Conservation (phyloP, 2,113 vertebrate genomes). For the Nannospalax galili region DNA sequence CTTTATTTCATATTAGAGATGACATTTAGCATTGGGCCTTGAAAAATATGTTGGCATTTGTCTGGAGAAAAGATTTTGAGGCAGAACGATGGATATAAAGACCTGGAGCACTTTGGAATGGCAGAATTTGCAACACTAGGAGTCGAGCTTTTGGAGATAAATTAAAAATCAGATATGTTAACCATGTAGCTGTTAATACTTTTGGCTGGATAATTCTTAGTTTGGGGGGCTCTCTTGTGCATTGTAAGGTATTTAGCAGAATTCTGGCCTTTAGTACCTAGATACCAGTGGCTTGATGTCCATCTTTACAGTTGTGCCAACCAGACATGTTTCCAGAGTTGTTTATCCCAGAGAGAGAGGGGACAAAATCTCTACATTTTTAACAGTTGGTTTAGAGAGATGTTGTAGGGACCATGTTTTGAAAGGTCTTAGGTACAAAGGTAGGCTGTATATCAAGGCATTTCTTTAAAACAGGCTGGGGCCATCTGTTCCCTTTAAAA, state of each 20-base stretch:
- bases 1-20: constrained; percentile 8
- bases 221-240: neutral
- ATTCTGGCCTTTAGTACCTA: neutral
- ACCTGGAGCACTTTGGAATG: neutral
- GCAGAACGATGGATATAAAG: neutral
- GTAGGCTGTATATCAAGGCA: neutral
- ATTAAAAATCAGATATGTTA: neutral
- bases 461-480: constrained; percentile 43
- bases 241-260: neutral
- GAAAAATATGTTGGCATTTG: neutral
- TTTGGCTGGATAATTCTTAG: neutral
- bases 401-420: neutral
- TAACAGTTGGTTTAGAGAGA: constrained; percentile 2
- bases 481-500: constrained; percentile 22
- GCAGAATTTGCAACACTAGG: neutral
- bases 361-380: neutral
- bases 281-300: neutral
- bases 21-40: constrained; percentile 2
- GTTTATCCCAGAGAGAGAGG: neutral
- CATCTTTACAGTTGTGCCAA: neutral
- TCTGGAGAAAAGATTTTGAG: neutral
- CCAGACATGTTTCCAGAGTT: neutral
- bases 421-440: neutral
- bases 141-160: neutral
- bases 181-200: neutral